Evolutionary conservation across 2,797 vertebrate species (phyloP).

Genomic region (Pogonophryne albipinna): DNA sequence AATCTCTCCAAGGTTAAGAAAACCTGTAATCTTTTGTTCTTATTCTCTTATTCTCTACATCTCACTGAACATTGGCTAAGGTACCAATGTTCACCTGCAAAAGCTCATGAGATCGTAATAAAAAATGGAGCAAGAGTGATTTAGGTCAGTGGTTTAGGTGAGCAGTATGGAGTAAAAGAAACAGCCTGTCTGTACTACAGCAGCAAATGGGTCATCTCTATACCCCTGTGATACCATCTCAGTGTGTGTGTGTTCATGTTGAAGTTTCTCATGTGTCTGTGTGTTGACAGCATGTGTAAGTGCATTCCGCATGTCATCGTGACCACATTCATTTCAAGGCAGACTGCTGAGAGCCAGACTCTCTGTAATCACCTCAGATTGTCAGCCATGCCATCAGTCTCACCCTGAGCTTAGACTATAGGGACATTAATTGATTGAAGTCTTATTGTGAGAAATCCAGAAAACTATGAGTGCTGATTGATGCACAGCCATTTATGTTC

Average conservation of each 20-base stretch:
- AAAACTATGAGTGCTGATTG: conserved; percentile 26
- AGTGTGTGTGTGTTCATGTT: conserved; percentile 5
- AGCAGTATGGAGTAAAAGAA: conserved; percentile 12
- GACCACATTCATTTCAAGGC: conserved; percentile 75
- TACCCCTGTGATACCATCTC: conserved; percentile 24
- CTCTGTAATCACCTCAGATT: conserved; percentile 77
- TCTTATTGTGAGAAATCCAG: conserved; percentile 44
- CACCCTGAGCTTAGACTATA: conserved; percentile 29
- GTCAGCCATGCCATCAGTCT: conserved; percentile 69
- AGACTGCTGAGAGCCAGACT: conserved; percentile 63
- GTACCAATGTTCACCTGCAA: conserved; percentile 3
- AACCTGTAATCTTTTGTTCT: neutral
- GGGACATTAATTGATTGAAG: conserved; percentile 70
- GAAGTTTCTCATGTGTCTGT: conserved; percentile 1
- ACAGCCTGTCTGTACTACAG: conserved; percentile 3
- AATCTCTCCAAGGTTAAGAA: too few relatives aligned
- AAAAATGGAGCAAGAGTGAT: conserved; percentile 47
- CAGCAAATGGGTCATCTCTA: conserved; percentile 40
- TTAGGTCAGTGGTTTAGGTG: conserved; percentile 66
- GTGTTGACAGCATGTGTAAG: conserved; percentile 58
- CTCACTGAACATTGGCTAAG: neutral
- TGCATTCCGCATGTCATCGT: conserved; percentile 72
- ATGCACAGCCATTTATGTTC: conserved; percentile 9
- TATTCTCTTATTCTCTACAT: neutral
- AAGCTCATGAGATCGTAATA: conserved; percentile 16